phyloP scores from a whole-genome alignment of 2,797 vertebrate species.

The Clarias pachynema region DNA sequence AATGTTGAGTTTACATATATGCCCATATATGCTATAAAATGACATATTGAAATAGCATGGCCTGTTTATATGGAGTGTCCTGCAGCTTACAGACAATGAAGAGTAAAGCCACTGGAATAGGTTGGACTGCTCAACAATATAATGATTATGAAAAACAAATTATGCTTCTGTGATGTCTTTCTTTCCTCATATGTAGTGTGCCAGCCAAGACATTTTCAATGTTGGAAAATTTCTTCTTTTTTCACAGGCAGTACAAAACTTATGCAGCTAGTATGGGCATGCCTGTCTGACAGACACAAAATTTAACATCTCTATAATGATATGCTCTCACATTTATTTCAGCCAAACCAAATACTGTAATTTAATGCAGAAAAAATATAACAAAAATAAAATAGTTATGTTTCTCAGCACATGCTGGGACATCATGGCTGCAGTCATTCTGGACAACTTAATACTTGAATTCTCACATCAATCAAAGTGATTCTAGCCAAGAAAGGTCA shows the following conservation, averaged over 20 bases:
- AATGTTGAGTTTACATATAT: background rate
- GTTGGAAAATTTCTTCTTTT: background rate
- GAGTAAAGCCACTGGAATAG: background rate
- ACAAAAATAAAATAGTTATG: background rate
- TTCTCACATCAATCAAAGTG: too few species aligned
- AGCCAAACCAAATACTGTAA: background rate
- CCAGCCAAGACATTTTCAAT: background rate
- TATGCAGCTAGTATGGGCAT: background rate
- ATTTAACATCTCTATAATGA: background rate
- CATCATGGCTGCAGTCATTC: background rate
- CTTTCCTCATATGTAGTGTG: background rate
- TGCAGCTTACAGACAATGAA: background rate
- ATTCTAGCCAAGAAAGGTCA: too few species aligned
- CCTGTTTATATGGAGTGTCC: background rate
- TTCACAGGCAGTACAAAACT: background rate
- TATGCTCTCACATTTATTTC: background rate
- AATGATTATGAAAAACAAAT: background rate
- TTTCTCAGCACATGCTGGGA: background rate
- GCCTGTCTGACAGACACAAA: background rate
- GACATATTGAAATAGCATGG: background rate
- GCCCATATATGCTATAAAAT: background rate
- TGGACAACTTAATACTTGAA: background rate
- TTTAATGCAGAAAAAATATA: background rate
- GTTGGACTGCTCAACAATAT: background rate
- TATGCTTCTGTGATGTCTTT: background rate